Base-by-base conservation (phyloP, 2,888 invertebrate species). In the Rhabditoides inermis region DNA sequence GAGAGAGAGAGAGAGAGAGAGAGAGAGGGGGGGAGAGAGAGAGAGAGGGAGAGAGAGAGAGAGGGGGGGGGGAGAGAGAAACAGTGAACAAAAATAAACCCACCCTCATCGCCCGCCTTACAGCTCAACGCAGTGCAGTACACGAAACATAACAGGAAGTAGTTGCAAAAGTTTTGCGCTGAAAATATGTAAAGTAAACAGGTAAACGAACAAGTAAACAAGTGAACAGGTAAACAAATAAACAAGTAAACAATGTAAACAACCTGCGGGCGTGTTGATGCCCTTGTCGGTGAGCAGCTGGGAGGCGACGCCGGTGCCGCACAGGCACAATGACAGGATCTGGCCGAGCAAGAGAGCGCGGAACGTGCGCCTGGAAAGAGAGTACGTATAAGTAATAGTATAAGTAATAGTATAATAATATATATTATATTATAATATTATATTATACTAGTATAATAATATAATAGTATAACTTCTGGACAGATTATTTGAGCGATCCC, bases 161-260 rank as follows among this genome's bases (percentile, higher is more conserved):
- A 89, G 72, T 87, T 87, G 46, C 86, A 82, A 70, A 88, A 84
- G 63, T 85, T 84, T 79, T 88, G 88, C 45, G 85, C 87, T 83
- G 77, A 55, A 77, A 76, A 36, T 27, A 30, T 39, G 18, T 15
- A 52, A 37, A 26, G 26, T 27, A 26, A 46, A n/a, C n/a, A n/a
- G n/a, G n/a, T n/a, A n/a, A n/a, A n/a, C n/a, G n/a, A n/a, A n/a
- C n/a, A n/a, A n/a, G n/a, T n/a, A n/a, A n/a, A n/a, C n/a, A n/a
- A n/a, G n/a, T n/a, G n/a, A n/a, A n/a, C n/a, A n/a, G n/a, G n/a
- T n/a, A n/a, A n/a, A n/a, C n/a, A n/a, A n/a, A n/a, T n/a, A 28
- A 26, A 20, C 10, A 44, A n/a, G 10, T 32, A 15, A 35, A 35
- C 18, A 27, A 30, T 28, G 18, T 32, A 37, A 22, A 45, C 45